These are phyloP conservation scores for Stenotaenia linearis DNA, from an alignment of 2,888 invertebrate species.

Conservation along the genomic window DNA sequence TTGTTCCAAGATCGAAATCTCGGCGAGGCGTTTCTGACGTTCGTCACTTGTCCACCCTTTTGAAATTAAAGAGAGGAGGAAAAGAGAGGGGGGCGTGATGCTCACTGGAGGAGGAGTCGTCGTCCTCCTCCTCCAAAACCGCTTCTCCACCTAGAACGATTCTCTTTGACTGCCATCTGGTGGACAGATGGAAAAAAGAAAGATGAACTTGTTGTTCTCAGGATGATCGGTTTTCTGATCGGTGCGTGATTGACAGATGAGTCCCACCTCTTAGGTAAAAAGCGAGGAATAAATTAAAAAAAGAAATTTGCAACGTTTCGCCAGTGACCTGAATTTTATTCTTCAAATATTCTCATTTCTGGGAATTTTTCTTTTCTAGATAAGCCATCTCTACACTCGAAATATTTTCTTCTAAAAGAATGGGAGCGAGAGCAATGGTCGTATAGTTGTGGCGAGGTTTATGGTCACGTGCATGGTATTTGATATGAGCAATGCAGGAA, in stretches of 20 bases:
- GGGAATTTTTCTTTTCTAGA: background rate
- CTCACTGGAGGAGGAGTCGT: background rate
- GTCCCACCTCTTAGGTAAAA: background rate
- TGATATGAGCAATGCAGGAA: background rate
- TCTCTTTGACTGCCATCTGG: constrained; percentile 5
- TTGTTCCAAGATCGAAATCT: background rate
- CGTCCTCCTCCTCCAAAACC: background rate
- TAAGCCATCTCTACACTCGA: background rate
- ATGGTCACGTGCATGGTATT: too few species aligned
- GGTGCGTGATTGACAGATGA: background rate
- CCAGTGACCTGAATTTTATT: background rate
- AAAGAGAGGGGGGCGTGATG: background rate
- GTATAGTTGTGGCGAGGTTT: too few species aligned
- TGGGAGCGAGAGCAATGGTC: too few species aligned
- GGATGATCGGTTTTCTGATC: background rate
- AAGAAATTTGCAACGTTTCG: background rate
- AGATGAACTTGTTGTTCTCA: constrained; percentile 11
- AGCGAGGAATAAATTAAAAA: background rate
- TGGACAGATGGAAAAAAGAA: constrained; percentile 9
- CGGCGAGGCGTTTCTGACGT: background rate
- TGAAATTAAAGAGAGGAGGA: background rate
- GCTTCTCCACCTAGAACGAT: background rate
- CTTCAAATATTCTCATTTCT: background rate
- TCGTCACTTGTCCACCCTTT: constrained; percentile 2
- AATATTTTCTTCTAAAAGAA: background rate